Percentiles rank a stretch among this genome's conserved stretches.
Evolutionary conservation across 2,113 vertebrate genomes (phyloP).

Genomic region (Toxostoma redivivum): DNA sequence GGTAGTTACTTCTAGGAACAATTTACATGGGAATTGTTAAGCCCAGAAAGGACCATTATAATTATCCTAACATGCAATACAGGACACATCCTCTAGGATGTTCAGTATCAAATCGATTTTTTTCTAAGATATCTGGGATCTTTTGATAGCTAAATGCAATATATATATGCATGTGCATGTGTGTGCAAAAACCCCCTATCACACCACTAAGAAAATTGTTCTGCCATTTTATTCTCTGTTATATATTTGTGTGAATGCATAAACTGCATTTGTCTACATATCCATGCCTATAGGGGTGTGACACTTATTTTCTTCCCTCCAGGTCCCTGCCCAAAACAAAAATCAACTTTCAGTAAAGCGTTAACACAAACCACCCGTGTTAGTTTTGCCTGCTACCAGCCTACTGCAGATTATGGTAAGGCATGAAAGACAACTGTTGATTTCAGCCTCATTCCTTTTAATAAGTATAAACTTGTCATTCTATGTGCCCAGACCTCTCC

Average conservation of each 20-base stretch:
- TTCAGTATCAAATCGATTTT: fast-evolving
- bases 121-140: background rate
- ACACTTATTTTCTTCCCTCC: background rate
- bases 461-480: background rate
- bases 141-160: background rate
- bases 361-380: background rate
- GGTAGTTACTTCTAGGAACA: background rate
- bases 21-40: background rate
- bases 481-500: background rate
- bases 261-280: background rate
- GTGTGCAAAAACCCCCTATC: background rate
- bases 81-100: background rate
- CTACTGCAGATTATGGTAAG: conserved; percentile 64
- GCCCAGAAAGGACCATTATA: background rate
- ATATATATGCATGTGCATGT: fast-evolving
- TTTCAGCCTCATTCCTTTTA: background rate
- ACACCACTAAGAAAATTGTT: background rate
- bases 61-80: background rate
- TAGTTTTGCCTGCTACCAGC: conserved; percentile 48
- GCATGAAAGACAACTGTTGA: background rate
- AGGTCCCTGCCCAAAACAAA: conserved; percentile 22
- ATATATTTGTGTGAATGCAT: background rate
- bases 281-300: background rate
- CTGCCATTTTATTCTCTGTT: background rate
- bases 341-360: conserved; percentile 54